Evolutionary conservation across 1,140 invertebrate genomes (phyloP), one percentile per base, ranked within the genome.

Genomic region (Drosophila repletoides): DNA sequence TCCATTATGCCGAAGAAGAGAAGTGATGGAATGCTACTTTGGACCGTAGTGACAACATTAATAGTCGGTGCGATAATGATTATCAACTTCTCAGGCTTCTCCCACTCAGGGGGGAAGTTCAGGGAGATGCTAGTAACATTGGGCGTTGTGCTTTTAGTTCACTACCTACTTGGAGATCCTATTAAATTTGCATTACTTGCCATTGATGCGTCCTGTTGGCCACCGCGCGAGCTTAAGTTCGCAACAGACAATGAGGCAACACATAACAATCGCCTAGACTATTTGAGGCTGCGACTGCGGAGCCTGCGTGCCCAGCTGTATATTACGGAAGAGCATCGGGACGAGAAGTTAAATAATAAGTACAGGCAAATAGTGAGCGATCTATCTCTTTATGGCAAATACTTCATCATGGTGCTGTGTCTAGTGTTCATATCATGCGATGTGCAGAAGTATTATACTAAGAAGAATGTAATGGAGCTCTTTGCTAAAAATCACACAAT

Each of bases 281-380:
- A 68, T 12, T 28, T 88, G 1, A 66, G 58, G 21, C 9, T 76
- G 22, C 56, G 65, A 5, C 15, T 88, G 5, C 5, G 12, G 9
- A 69, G 59, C 4, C 7, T 72, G 40, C 64, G 63, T 0, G 22
- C 33, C 0, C 43, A 68, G 0, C 29, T 86, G 2, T 12, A 34
- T 6, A 41, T 86, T n/a, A n/a, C 71, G 0, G 38, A 70, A 17
- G 26, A 55, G 0, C 72, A 83, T 52, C 69, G 76, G 4, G 56
- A 88, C 48, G 77, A 65, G 22, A 19, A 17, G 0, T 14, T 75
- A 0, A 88, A 89, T 34, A 40, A 60, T 1, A 41, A 64, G 17
- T 87, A 79, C 15, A 73, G 67, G 38, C 12, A 58, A 5, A 73
- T 83, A 3, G 41, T 34, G 3, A 21, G 49, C n/a, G 87, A 88